Evolutionary conservation across 2,113 vertebrate genomes (phyloP).

Genomic region (Ophthalmolycus amberensis): DNA sequence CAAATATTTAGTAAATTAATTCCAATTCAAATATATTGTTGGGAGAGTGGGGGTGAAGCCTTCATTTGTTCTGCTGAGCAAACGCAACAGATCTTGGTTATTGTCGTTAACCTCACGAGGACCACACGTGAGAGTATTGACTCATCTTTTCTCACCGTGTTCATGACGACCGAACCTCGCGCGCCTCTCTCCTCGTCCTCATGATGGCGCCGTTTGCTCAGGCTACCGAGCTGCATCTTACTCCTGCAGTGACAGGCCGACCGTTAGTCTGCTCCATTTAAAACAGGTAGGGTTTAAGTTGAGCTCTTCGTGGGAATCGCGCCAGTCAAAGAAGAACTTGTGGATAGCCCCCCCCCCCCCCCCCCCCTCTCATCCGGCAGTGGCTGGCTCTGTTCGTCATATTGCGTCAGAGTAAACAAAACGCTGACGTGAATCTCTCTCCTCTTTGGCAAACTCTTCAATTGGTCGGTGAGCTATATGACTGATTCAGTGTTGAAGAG

Average conservation of each 20-base stretch:
- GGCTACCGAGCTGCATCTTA: neutral
- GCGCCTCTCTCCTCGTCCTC: slow-evolving; percentile 45
- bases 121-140: neutral
- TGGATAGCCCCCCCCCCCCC: slow-evolving; percentile 24
- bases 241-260: slow-evolving; percentile 5
- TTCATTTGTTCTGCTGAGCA: neutral
- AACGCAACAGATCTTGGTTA: neutral
- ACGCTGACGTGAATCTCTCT: slow-evolving; percentile 61
- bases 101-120: neutral
- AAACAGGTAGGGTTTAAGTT: slow-evolving; percentile 47
- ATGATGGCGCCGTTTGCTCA: slow-evolving; percentile 71
- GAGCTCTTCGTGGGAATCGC: slow-evolving; percentile 33
- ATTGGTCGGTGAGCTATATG: slow-evolving; percentile 41
- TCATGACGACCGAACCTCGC: slow-evolving; percentile 4
- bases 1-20: neutral
- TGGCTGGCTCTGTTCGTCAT: slow-evolving; percentile 76
- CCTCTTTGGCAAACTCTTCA: slow-evolving; percentile 32
- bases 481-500: slow-evolving; percentile 49
- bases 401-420: slow-evolving; percentile 77
- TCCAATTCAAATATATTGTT: neutral
- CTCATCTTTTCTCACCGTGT: slow-evolving; percentile 3
- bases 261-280: slow-evolving; percentile 19
- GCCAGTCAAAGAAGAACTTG: slow-evolving; percentile 36
- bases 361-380: neutral
- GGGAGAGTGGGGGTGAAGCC: neutral